These are phyloP conservation scores for Brienomyrus brachyistius DNA, from an alignment of 2,113 vertebrate genomes.

Conservation along the genomic window DNA sequence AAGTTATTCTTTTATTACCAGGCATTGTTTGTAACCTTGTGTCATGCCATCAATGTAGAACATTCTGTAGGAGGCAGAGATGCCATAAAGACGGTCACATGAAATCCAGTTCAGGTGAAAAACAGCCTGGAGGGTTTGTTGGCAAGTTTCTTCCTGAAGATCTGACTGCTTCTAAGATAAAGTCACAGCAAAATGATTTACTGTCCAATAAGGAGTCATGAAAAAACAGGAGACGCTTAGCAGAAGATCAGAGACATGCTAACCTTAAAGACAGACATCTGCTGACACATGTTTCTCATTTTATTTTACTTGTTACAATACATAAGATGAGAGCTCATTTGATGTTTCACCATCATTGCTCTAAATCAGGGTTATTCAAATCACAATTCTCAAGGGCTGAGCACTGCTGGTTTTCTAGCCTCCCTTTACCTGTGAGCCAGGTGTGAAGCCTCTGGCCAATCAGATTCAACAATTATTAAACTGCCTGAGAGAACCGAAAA, in stretches of 20 bases:
- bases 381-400: background rate
- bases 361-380: background rate
- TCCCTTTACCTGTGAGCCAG: background rate
- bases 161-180: background rate
- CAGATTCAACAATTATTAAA: background rate
- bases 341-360: background rate
- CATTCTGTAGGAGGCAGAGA: background rate
- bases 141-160: background rate
- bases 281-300: background rate
- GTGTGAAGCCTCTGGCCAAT: background rate
- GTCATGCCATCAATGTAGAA: background rate
- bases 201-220: background rate
- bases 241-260: background rate
- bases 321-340: background rate
- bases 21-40: background rate
- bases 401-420: background rate
- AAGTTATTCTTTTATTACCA: background rate
- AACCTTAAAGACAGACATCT: background rate
- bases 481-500: background rate
- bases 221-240: background rate
- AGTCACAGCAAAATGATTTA: background rate
- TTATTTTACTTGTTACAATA: background rate
- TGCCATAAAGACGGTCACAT: background rate
- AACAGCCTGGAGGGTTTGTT: background rate
- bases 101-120: background rate